Evolutionary conservation across 2,113 vertebrate genomes (phyloP).

Genomic region (Paramormyrops kingsleyae): DNA sequence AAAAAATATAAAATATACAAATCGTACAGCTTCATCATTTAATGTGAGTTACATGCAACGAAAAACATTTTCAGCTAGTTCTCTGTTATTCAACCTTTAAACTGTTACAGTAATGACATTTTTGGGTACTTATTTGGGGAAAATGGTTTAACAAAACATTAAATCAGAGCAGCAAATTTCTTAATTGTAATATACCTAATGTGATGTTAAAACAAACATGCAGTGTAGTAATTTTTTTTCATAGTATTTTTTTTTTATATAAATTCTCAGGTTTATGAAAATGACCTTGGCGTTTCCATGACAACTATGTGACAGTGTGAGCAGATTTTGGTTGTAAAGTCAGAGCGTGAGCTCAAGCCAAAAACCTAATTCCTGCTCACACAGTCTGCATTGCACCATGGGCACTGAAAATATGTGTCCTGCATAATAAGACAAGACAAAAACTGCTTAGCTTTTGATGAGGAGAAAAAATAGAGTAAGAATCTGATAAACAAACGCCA

Average conservation of each 20-base stretch:
- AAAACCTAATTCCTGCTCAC: background rate
- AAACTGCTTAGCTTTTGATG: background rate
- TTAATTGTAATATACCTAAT: background rate
- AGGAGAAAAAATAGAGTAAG: background rate
- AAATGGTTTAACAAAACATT: background rate
- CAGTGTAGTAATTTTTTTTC: too few relatives aligned
- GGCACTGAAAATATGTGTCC: background rate
- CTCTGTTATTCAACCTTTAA: background rate
- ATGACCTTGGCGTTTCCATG: constrained; percentile 17
- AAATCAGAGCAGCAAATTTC: background rate
- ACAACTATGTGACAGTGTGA: background rate
- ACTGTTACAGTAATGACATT: background rate
- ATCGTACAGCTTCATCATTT: background rate
- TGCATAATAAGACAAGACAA: background rate
- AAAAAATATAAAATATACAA: background rate
- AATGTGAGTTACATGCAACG: background rate
- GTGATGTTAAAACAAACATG: background rate
- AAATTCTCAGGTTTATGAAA: background rate
- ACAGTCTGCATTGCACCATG: background rate
- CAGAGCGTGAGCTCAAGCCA: background rate
- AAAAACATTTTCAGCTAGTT: background rate
- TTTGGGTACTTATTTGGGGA: background rate
- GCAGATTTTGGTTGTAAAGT: background rate
- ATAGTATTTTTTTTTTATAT: too few relatives aligned
- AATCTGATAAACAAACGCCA: background rate